Evolutionary conservation across 2,113 vertebrate species (phyloP), one percentile per base, ranked within the genome.

Genomic region (Pteruthius melanotis): DNA sequence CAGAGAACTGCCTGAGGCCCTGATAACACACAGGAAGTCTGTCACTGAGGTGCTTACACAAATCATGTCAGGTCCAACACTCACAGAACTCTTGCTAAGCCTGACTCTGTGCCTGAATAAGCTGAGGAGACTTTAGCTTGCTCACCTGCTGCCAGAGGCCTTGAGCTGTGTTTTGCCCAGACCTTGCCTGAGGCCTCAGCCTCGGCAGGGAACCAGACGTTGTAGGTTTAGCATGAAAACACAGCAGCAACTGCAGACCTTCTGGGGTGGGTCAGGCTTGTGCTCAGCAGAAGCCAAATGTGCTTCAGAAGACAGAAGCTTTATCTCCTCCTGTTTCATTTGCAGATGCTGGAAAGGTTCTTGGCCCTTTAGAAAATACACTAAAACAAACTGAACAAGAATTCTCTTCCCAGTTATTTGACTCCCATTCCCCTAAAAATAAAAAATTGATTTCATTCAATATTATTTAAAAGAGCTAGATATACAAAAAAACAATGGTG

Each of bases 101-200:
- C 56, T 64, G n/a, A 69, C 57, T 76, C 26, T 53, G 31, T 16
- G n/a, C 39, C 71, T 54, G 63, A 21, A 4, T 71, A 70, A 81
- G 49, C 87, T 14, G 52, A 83, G 65, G 47, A 93, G 52, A 54
- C 40, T 16, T 4, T 40, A 89, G 39, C 40, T 89, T 50, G 52
- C 21, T 84, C 77, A 82, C 80, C 52, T 89, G 64, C 27, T 89
- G 60, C 74, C 53, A 74, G 24, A 63, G 28, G 44, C 60, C 45
- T 53, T 17, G 40, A 80, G 54, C 37, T 71, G 44, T 35, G 70
- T 64, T 94, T 93, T 96, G 78, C 74, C 39, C 71, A 79, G 77
- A 74, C 52, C 61, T 47, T 64, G 64, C 76, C 64, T 30, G 37
- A 49, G 66, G 50, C 81, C 45, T 78, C 75, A 90, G n/a, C 57